These are phyloP conservation scores for Cyclura pinguis DNA, from an alignment of 2,797 vertebrate species.

Conservation along the genomic window DNA sequence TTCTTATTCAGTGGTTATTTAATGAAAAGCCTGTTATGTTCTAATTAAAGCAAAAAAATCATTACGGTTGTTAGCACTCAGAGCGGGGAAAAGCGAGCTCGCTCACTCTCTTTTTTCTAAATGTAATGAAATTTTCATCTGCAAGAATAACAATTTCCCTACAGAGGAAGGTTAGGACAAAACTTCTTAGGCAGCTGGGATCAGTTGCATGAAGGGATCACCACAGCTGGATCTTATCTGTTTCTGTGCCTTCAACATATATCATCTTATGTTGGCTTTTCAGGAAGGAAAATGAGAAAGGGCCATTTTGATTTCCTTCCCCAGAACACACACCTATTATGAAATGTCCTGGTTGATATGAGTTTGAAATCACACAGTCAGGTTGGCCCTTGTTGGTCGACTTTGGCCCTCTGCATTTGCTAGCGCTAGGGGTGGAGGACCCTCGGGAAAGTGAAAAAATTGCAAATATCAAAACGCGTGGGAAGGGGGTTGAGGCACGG, in stretches of 20 bases:
- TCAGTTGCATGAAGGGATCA: neutral
- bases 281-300: neutral
- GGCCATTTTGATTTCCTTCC: neutral
- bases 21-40: slow-evolving; percentile 48
- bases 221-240: neutral
- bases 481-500: too few relatives aligned
- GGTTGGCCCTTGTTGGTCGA: too few relatives aligned
- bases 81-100: neutral
- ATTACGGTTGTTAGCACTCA: slow-evolving; percentile 47
- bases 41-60: slow-evolving; percentile 64
- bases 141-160: neutral
- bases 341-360: neutral
- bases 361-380: neutral
- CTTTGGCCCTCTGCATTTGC: too few relatives aligned
- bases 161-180: neutral
- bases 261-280: neutral
- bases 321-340: neutral
- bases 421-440: too few relatives aligned
- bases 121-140: neutral
- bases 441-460: too few relatives aligned
- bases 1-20: neutral
- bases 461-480: too few relatives aligned
- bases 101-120: neutral
- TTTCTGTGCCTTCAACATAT: neutral
- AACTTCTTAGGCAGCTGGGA: neutral